These are phyloP conservation scores for Leucozona laternaria DNA, from an alignment of 2,888 invertebrate genomes.

Conservation along the genomic window DNA sequence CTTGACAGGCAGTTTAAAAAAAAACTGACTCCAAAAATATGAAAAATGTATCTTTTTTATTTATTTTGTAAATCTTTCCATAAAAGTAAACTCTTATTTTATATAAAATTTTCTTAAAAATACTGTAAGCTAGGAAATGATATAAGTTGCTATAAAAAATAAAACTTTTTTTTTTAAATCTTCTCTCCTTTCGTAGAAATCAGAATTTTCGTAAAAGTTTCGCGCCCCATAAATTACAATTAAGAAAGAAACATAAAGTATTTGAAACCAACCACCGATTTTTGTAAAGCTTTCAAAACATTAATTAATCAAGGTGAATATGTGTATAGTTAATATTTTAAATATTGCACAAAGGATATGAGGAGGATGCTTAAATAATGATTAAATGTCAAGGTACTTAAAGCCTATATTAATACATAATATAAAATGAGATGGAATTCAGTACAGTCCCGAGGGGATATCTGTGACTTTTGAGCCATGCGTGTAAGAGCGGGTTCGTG, in stretches of 20 bases:
- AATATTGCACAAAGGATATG: constrained; percentile 73
- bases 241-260: background rate
- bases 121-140: background rate
- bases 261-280: constrained; percentile 56
- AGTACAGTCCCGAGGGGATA: constrained; percentile 90
- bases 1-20: too few species aligned
- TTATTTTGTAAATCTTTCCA: constrained; percentile 11
- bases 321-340: constrained; percentile 2
- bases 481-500: constrained; percentile 83
- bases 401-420: background rate
- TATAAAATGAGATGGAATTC: constrained; percentile 64
- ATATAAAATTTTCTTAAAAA: constrained; percentile 9
- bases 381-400: constrained; percentile 4
- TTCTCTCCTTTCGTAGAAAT: background rate
- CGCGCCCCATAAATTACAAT: background rate
- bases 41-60: background rate
- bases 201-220: background rate
- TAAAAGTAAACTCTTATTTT: background rate
- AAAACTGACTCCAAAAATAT: background rate
- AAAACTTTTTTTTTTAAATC: background rate
- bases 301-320: constrained; percentile 1
- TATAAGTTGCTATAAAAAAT: background rate
- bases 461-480: constrained; percentile 88
- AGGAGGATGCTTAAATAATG: constrained; percentile 54
- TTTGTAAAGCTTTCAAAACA: constrained; percentile 10